Base-by-base conservation (phyloP, 1,140 invertebrate species). In the Drosophila mayri region DNA sequence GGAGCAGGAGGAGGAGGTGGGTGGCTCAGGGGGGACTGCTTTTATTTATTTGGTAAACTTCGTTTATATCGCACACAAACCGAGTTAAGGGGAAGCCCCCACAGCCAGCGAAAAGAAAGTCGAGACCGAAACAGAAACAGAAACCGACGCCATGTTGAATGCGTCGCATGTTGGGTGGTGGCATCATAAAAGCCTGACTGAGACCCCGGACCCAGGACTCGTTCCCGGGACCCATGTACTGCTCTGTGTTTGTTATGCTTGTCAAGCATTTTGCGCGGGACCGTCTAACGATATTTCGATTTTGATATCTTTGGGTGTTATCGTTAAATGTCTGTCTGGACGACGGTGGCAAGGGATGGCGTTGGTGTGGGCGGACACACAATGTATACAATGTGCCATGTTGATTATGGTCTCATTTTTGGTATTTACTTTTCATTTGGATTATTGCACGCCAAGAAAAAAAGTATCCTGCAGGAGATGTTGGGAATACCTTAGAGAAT, bases 241-340 rank as follows among this genome's bases (percentile, higher is more conserved):
- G 76, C 74, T 66, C 80, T 73, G 72, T 90, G 80, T 88, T 87
- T 91, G 87, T 91, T 91, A 91, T 91, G 87, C 87, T 91, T 91
- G 87, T 91, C 87, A 91, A 91, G 87, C 87, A 83, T 86, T 91
- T 90, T 83, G 73, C 79, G 80, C 71, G 79, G 66, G 16, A 57
- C 60, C 67, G 80, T 81, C 77, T 80, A 80, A 83, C 76, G 82
- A 83, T 86, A 87, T 90, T 79, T 86, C 79, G 79, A 84, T 90
- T 91, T 87, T 87, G 87, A 87, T 91, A 91, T 91, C 87, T 81
- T 91, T 91, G 82, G 87, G 67, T 86, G 80, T 80, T 86, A 91
- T 91, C 87, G 83, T 91, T 91, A 83, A 91, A 86, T 86, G 82
- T 82, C 79, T 90, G 86, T 70, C 54, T 81, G 50, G 47, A 28